phyloP scores from a whole-genome alignment of 2,888 invertebrate species.

The Acleris cristana region DNA sequence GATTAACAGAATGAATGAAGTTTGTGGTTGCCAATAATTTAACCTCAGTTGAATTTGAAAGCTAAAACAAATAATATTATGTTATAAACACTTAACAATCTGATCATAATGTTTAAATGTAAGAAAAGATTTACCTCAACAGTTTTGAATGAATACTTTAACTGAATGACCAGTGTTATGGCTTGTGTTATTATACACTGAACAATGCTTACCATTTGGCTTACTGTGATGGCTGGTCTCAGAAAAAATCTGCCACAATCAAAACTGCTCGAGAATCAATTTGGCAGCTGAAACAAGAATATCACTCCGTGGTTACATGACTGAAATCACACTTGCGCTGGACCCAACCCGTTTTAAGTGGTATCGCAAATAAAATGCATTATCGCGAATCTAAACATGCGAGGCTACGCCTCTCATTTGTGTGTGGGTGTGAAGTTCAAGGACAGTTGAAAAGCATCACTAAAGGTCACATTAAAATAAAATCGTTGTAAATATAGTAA shows the following conservation, averaged over 20 bases:
- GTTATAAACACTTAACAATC: neutral
- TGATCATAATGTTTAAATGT: conserved; percentile 12
- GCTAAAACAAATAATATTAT: conserved; percentile 45
- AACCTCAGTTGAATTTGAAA: conserved; percentile 46
- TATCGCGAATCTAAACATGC: conserved; percentile 4
- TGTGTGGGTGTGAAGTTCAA: conserved; percentile 24
- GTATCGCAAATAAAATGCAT: conserved; percentile 45
- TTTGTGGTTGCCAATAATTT: conserved; percentile 46
- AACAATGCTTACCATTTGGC: conserved; percentile 51
- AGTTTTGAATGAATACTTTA: neutral
- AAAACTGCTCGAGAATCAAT: conserved; percentile 41
- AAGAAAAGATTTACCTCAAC: neutral
- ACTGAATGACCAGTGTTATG: conserved; percentile 6
- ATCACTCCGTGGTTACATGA: conserved; percentile 44
- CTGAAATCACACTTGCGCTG: conserved; percentile 41
- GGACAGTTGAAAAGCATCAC: conserved; percentile 18
- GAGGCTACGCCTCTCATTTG: neutral
- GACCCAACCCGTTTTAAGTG: conserved; percentile 50
- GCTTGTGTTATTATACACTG: conserved; percentile 22
- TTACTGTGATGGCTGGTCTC: conserved; percentile 43
- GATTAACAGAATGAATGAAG: conserved; percentile 46
- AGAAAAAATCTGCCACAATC: conserved; percentile 42
- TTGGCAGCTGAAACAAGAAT: conserved; percentile 48
- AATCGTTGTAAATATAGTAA: conserved; percentile 36
- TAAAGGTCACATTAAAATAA: conserved; percentile 40